phyloP scores from a whole-genome alignment of 2,888 invertebrate genomes.

The Cylindroiulus punctatus region DNA sequence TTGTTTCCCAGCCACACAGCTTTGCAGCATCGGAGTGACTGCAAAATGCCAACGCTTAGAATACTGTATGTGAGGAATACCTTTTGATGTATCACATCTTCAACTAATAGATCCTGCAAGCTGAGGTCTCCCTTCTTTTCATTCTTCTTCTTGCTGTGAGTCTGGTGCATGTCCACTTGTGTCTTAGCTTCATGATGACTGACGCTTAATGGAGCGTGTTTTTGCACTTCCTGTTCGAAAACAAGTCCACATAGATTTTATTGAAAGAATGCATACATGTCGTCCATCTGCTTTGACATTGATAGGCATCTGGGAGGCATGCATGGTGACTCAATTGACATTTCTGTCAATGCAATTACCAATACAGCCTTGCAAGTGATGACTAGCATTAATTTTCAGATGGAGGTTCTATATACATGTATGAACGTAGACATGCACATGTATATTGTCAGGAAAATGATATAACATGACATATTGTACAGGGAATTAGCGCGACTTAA shows the following conservation, averaged over 20 bases:
- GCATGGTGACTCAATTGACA: background rate
- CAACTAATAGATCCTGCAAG: constrained; percentile 53
- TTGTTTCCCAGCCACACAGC: no score
- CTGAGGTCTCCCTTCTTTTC: constrained; percentile 50
- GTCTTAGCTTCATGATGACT: constrained; percentile 56
- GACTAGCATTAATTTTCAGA: background rate
- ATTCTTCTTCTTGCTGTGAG: constrained; percentile 50
- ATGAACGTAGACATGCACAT: no score
- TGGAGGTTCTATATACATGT: background rate
- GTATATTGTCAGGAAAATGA: no score
- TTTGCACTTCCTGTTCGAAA: constrained; percentile 49
- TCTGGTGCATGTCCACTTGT: constrained; percentile 52
- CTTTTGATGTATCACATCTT: constrained; percentile 55
- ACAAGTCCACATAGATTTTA: constrained; percentile 12
- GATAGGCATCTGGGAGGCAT: background rate
- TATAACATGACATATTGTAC: no score
- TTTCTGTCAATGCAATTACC: background rate
- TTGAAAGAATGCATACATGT: constrained; percentile 19
- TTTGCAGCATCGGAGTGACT: no score
- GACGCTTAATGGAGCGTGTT: constrained; percentile 56
- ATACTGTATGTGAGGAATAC: background rate
- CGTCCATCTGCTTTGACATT: background rate
- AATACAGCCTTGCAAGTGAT: background rate
- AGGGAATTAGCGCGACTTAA: background rate
- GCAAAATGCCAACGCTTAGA: background rate